Evolutionary conservation across 2,797 vertebrate species (phyloP).

Genomic region (Platalea minor): DNA sequence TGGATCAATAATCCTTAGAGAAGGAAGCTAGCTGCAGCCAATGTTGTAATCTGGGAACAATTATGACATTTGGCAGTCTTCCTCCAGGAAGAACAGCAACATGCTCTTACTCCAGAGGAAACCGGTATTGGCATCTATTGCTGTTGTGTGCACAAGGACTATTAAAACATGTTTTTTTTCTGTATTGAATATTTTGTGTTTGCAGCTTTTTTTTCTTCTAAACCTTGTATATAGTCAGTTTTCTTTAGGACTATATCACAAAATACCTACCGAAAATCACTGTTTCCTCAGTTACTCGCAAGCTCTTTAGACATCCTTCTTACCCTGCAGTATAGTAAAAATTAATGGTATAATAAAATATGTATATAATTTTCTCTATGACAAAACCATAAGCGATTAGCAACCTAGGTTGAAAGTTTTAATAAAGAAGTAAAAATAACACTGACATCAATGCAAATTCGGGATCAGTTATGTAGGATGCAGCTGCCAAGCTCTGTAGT

Average conservation of each 20-base stretch:
- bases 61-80: background rate
- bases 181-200: background rate
- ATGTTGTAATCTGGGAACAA: background rate
- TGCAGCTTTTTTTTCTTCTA: background rate
- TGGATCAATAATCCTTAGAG: background rate
- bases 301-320: background rate
- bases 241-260: background rate
- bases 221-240: background rate
- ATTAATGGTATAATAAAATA: background rate
- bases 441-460: background rate
- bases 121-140: background rate
- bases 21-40: background rate
- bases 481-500: background rate
- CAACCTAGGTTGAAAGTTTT: background rate
- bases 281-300: background rate
- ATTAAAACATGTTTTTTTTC: background rate
- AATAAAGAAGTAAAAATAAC: background rate
- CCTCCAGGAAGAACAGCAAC: background rate
- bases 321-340: background rate
- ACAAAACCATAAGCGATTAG: background rate
- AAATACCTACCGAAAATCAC: background rate
- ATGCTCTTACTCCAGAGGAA: background rate
- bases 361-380: background rate
- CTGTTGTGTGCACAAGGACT: background rate
- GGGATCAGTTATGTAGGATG: background rate